These are phyloP conservation scores for Tonatia bakeri DNA, from an alignment of 2,113 vertebrate genomes.

Conservation along the genomic window DNA sequence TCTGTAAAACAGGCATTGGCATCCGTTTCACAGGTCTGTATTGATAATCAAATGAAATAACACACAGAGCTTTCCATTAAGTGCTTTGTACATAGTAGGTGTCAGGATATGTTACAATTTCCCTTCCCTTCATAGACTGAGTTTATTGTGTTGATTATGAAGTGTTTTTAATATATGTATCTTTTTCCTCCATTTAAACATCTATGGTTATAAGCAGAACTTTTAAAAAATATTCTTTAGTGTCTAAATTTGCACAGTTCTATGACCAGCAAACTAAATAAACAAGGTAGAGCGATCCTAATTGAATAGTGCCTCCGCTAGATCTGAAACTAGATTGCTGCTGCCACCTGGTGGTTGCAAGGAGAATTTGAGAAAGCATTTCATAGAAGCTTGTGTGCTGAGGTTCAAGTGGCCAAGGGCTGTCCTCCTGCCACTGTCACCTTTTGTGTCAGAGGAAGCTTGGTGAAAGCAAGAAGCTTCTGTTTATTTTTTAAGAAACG, in stretches of 20 bases:
- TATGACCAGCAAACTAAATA: neutral
- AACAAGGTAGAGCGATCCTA: neutral
- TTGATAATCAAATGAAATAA: neutral
- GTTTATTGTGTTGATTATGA: neutral
- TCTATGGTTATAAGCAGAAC: neutral
- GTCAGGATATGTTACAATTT: neutral
- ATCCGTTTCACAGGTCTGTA: neutral
- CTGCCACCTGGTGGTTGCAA: slow-evolving; percentile 59
- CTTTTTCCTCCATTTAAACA: neutral
- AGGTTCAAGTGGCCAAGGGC: too few species aligned
- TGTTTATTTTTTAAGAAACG: neutral
- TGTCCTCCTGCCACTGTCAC: rapidly evolving
- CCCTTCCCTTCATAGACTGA: neutral
- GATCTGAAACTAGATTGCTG: slow-evolving; percentile 41
- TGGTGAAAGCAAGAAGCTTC: neutral
- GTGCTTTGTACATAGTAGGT: neutral
- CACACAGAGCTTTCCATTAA: neutral
- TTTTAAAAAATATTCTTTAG: neutral
- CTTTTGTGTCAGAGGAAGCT: neutral
- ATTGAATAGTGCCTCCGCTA: rapidly evolving
- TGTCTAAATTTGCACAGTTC: neutral
- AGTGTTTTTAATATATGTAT: neutral
- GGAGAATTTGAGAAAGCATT: neutral
- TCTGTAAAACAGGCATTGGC: neutral
- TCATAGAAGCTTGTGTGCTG: rapidly evolving